These are phyloP conservation scores for Apocrypta bakeri DNA, from an alignment of 1,140 invertebrate genomes.

Conservation along the genomic window DNA sequence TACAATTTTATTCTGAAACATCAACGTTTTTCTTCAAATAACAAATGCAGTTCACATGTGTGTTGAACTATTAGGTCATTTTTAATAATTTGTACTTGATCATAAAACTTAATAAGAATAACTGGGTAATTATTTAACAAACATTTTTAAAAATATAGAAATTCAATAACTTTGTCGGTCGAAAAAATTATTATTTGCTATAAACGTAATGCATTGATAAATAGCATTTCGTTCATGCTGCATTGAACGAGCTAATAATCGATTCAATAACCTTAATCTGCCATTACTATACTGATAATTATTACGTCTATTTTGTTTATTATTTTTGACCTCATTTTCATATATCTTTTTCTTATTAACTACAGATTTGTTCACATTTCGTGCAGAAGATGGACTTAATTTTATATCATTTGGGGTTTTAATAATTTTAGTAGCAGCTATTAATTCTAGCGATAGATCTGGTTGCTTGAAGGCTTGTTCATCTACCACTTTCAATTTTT, in stretches of 20 bases:
- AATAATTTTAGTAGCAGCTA: conserved; percentile 15
- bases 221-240: conserved; percentile 84
- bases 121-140: neutral
- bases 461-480: neutral
- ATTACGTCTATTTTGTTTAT: neutral
- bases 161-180: conserved; percentile 53
- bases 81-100: neutral
- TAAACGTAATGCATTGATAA: conserved; percentile 83
- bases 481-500: conserved; percentile 56
- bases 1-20: neutral
- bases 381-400: neutral
- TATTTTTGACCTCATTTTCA: conserved; percentile 41
- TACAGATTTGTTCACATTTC: conserved; percentile 5
- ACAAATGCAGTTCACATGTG: neutral
- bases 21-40: too few relatives aligned
- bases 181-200: conserved; percentile 83
- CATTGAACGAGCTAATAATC: conserved; percentile 65
- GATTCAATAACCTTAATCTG: conserved; percentile 62
- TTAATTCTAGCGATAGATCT: neutral
- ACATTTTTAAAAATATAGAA: neutral
- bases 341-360: neutral
- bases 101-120: neutral
- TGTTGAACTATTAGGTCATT: neutral
- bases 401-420: neutral
- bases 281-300: conserved; percentile 41